phyloP scores from a whole-genome alignment of 2,888 invertebrate species.

The Rotaria macrura region DNA sequence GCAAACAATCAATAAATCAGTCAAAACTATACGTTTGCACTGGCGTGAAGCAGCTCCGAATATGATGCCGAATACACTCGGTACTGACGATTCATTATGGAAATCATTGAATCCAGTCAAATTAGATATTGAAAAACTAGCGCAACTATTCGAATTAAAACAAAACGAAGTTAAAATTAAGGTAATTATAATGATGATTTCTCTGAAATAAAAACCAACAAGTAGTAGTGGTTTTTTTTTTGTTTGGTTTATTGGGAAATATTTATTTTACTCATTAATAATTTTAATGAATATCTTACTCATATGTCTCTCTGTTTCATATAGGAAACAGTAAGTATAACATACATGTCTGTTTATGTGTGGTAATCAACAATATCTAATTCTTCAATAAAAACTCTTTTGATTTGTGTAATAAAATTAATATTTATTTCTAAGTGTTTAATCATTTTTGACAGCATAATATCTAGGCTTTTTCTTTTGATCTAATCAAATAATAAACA shows the following conservation, averaged over 20 bases:
- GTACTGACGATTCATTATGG: slow-evolving; percentile 61
- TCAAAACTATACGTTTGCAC: slow-evolving; percentile 53
- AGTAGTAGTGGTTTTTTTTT: no score
- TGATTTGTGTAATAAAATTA: not conserved
- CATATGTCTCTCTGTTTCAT: not conserved
- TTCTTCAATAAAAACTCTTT: not conserved
- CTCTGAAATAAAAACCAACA: no score
- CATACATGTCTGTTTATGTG: no score
- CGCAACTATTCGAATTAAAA: slow-evolving; percentile 88
- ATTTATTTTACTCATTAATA: no score
- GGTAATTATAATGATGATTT: slow-evolving; percentile 53
- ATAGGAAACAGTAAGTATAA: not conserved
- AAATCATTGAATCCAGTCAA: slow-evolving; percentile 71
- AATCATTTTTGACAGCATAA: not conserved
- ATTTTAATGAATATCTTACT: not conserved
- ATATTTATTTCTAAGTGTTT: not conserved
- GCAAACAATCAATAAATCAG: not conserved
- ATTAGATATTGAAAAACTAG: slow-evolving; percentile 80
- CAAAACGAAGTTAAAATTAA: slow-evolving; percentile 87
- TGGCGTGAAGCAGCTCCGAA: slow-evolving; percentile 68
- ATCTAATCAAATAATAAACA: not conserved
- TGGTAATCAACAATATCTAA: not conserved
- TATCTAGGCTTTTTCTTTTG: no score
- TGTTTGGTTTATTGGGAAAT: no score
- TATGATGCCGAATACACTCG: slow-evolving; percentile 36